Conservation (phyloP, 2,888 invertebrate species). For the Pharmacophagus antenor region DNA sequence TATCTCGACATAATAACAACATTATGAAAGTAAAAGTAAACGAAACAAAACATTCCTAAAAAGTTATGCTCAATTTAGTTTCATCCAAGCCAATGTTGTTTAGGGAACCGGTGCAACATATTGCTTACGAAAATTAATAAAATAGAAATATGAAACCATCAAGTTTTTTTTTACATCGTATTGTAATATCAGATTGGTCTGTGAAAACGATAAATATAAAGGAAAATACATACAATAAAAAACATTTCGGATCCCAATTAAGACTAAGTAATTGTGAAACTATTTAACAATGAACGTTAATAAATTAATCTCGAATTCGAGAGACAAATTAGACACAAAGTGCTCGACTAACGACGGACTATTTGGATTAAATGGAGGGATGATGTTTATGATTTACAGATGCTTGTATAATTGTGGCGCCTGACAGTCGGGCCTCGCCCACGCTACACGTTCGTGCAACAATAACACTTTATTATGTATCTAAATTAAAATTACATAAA, state of each 20-base stretch:
- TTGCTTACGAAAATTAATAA: conserved; percentile 73
- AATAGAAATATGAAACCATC: conserved; percentile 50
- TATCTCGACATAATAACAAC: conserved; percentile 26
- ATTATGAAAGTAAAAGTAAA: conserved; percentile 39
- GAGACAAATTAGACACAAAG: conserved; percentile 80
- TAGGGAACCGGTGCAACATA: conserved; percentile 71
- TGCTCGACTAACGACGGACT: conserved; percentile 80
- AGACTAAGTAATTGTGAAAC: conserved; percentile 33
- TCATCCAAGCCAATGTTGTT: conserved; percentile 63
- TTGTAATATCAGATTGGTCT: conserved; percentile 14
- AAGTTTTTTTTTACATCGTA: conserved; percentile 25
- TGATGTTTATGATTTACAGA: conserved; percentile 81
- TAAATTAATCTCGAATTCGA: conserved; percentile 79
- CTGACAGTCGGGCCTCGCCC: conserved; percentile 62
- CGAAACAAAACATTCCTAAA: conserved; percentile 66
- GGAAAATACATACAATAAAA: neutral
- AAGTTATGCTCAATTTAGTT: conserved; percentile 71
- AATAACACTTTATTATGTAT: conserved; percentile 35
- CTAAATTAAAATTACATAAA: conserved; percentile 40
- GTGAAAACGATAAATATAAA: neutral
- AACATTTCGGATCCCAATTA: conserved; percentile 11
- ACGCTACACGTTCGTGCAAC: conserved; percentile 36
- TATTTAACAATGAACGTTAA: conserved; percentile 78
- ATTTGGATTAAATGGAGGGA: conserved; percentile 80
- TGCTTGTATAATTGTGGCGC: conserved; percentile 77